These are phyloP conservation scores for Orientallactaga sibirica DNA, from an alignment of 2,797 vertebrate genomes.

Conservation along the genomic window DNA sequence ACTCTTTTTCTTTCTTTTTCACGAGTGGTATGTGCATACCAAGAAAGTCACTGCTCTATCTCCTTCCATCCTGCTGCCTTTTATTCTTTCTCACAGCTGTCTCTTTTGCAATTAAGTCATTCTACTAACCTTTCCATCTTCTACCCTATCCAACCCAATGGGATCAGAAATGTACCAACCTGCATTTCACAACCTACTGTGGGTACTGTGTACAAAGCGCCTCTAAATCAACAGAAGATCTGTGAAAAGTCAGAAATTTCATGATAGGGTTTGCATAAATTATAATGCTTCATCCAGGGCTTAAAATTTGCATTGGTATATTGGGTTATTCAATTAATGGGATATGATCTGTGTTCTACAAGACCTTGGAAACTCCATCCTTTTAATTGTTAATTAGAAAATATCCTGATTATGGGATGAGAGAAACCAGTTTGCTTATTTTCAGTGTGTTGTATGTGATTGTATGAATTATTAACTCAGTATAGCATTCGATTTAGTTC, in stretches of 20 bases:
- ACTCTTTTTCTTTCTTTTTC: not conserved
- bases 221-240: not conserved
- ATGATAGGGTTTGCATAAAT: not conserved
- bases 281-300: not conserved
- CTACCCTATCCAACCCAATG: not conserved
- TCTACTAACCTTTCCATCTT: not conserved
- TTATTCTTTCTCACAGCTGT: not conserved
- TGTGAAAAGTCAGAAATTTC: not conserved
- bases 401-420: not conserved
- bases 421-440: conserved; percentile 14
- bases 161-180: too few species aligned
- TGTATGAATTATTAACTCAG: conserved; percentile 58
- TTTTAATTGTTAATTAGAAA: conserved; percentile 54
- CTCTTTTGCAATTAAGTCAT: not conserved
- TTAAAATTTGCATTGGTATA: conserved; percentile 42
- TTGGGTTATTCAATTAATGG: conserved; percentile 61
- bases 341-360: conserved; percentile 37
- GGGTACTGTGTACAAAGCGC: too few species aligned
- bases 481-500: not conserved
- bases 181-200: not conserved
- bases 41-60: not conserved
- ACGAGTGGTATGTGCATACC: not conserved
- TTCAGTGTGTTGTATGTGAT: conserved; percentile 25
- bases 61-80: too few species aligned
- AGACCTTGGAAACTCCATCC: conserved; percentile 51